These are phyloP conservation scores for Tenthredo notha DNA, from an alignment of 2,888 invertebrate genomes.

Conservation along the genomic window DNA sequence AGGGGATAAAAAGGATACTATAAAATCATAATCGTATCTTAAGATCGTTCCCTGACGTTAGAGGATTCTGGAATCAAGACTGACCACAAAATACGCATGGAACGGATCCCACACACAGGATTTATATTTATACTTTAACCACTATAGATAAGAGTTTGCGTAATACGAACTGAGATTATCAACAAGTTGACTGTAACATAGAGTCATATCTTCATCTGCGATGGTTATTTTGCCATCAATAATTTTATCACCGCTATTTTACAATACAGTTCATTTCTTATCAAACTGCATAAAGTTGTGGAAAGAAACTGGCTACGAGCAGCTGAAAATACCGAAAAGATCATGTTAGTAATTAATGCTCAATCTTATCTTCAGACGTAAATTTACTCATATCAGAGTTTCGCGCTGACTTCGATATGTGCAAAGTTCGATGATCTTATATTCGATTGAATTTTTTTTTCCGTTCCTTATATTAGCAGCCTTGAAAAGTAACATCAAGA, in stretches of 20 bases:
- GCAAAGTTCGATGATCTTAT: constrained; percentile 19
- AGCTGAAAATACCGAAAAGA: neutral
- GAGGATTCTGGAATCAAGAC: neutral
- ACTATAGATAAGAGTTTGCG: neutral
- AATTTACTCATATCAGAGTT: constrained; percentile 63
- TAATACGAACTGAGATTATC: neutral
- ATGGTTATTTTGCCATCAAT: neutral
- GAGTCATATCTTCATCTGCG: neutral
- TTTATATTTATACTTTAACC: neutral
- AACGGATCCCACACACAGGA: neutral
- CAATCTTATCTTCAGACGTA: constrained; percentile 55
- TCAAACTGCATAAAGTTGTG: neutral
- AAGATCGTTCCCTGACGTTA: neutral
- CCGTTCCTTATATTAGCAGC: constrained; percentile 4
- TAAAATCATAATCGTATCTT: neutral
- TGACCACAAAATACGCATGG: neutral
- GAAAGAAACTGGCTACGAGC: neutral
- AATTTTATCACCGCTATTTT: neutral
- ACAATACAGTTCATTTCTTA: neutral
- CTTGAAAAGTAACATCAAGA: neutral
- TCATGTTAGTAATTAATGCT: neutral
- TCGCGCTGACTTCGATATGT: constrained; percentile 51
- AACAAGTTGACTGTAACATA: neutral
- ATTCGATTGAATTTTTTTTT: constrained; percentile 17
- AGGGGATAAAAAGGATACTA: neutral